These are phyloP conservation scores for Orchesellides sinensis DNA, from an alignment of 2,888 invertebrate genomes.

Conservation along the genomic window DNA sequence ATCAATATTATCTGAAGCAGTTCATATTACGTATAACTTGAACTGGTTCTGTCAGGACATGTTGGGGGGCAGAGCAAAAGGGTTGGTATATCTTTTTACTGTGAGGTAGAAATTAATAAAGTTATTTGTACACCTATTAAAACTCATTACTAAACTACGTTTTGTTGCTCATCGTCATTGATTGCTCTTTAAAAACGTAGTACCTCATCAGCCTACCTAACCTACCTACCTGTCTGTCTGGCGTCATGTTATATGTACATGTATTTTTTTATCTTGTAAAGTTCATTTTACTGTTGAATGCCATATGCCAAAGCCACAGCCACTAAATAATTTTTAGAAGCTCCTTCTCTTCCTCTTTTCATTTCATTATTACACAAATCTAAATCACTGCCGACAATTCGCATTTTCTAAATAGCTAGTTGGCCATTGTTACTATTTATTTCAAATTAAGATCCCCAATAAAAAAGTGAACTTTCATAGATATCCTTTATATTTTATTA, in stretches of 20 bases:
- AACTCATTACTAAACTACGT: conserved; percentile 49
- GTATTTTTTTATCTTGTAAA: too few relatives aligned
- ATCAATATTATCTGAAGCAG: conserved; percentile 13
- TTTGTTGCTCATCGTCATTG: conserved; percentile 5
- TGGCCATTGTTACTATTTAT: too few relatives aligned
- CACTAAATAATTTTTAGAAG: too few relatives aligned
- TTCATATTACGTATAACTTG: conserved; percentile 10
- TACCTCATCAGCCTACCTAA: conserved; percentile 16
- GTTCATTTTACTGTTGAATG: too few relatives aligned
- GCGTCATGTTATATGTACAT: too few relatives aligned
- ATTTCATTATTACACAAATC: too few relatives aligned
- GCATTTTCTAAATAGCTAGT: too few relatives aligned
- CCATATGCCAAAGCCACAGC: too few relatives aligned
- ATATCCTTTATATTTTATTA: too few relatives aligned
- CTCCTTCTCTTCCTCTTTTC: too few relatives aligned
- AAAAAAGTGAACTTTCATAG: too few relatives aligned
- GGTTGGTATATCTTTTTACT: conserved; percentile 31
- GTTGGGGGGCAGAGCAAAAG: conserved; percentile 4
- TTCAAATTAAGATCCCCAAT: too few relatives aligned
- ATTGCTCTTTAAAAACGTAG: conserved; percentile 47
- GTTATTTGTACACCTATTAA: conserved; percentile 65
- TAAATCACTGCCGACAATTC: neutral
- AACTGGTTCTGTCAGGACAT: conserved; percentile 1
- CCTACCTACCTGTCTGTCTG: conserved; percentile 19
- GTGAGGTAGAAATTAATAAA: conserved; percentile 55